Evolutionary conservation across 2,888 invertebrate genomes (phyloP).

Genomic region (Candidula unifasciata): DNA sequence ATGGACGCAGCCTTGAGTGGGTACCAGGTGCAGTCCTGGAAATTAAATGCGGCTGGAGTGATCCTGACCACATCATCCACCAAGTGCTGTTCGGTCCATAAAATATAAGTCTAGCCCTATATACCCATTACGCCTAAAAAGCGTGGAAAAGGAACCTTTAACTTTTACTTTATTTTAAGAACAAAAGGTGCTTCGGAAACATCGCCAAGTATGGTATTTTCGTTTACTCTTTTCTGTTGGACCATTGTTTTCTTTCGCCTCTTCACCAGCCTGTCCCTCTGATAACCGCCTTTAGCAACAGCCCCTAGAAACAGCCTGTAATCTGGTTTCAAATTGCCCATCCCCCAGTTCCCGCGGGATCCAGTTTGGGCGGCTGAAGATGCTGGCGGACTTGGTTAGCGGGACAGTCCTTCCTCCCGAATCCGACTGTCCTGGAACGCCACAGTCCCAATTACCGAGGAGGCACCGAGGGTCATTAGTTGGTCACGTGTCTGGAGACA

Average conservation of each 20-base stretch:
- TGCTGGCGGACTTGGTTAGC: slow-evolving; percentile 27
- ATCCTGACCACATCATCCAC: too few relatives aligned
- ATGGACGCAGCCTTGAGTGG: too few relatives aligned
- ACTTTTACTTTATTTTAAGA: too few relatives aligned
- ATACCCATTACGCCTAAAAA: too few relatives aligned
- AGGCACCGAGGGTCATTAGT: slow-evolving; percentile 35
- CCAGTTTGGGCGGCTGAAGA: not conserved
- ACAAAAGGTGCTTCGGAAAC: too few relatives aligned
- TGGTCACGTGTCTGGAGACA: slow-evolving; percentile 23
- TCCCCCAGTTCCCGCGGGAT: not conserved
- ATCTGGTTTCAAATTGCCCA: not conserved
- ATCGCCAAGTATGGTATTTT: too few relatives aligned
- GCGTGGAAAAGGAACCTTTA: too few relatives aligned
- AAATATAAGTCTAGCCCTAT: too few relatives aligned
- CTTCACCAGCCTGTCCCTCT: not conserved
- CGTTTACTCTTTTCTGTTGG: too few relatives aligned
- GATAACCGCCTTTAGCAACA: not conserved
- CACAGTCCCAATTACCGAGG: slow-evolving; percentile 37
- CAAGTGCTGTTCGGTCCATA: too few relatives aligned
- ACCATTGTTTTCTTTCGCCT: not conserved
- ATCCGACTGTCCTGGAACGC: slow-evolving; percentile 30
- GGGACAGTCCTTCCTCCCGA: not conserved
- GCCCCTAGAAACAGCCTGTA: not conserved
- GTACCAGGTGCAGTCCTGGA: too few relatives aligned
- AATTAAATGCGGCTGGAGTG: too few relatives aligned